Conservation (phyloP, 2,797 vertebrate genomes). For the Heterohyrax brucei region DNA sequence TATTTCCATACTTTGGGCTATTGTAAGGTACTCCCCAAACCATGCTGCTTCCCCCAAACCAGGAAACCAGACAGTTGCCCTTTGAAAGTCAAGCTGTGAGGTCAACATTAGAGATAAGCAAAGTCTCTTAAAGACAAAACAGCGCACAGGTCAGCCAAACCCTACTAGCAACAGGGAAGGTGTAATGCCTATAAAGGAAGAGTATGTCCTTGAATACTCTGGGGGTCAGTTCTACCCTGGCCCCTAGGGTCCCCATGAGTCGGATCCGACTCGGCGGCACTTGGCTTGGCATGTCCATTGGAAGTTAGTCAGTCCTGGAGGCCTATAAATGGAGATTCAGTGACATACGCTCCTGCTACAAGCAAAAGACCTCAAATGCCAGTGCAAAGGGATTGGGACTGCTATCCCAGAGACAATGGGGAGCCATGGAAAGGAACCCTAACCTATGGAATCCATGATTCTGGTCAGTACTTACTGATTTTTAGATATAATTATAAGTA, state of each 20-base stretch:
- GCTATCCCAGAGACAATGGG: neutral
- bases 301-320: neutral
- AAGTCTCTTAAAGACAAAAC: neutral
- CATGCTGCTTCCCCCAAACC: neutral
- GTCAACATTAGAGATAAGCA: neutral
- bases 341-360: neutral
- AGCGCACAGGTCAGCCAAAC: neutral
- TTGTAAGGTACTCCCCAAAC: neutral
- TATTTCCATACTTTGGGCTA: neutral
- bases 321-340: neutral
- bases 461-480: conserved; percentile 1
- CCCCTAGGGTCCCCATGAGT: no score
- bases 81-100: neutral
- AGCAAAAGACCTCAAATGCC: neutral
- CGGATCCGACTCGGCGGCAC: no score
- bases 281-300: neutral
- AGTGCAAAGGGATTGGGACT: neutral
- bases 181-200: neutral
- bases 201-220: no score
- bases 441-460: neutral
- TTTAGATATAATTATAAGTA: conserved; percentile 19
- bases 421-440: neutral
- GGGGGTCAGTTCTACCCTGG: no score
- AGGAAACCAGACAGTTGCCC: neutral
- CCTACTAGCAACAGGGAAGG: neutral